Base-by-base conservation (phyloP, 2,888 invertebrate species). In the Zonitis immaculata region DNA sequence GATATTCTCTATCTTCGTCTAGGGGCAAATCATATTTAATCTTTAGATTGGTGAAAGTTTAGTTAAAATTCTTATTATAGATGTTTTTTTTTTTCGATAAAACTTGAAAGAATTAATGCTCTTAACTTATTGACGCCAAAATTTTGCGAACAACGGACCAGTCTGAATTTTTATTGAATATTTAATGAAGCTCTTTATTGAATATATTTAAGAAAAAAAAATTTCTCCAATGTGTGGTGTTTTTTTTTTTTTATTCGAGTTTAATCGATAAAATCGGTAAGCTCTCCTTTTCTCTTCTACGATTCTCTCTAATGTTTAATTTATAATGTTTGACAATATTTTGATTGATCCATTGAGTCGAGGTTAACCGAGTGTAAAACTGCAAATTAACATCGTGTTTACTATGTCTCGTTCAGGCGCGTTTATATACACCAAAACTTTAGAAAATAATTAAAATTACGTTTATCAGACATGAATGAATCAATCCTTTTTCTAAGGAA, bases 271-370 rank as follows among this genome's bases (percentile, higher is more conserved):
- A 30, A 11, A 39, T 42, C 46, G 39, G 52, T 44, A 46, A 49
- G 44, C 52, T 39, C 7, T 26, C 26, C 6, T 1, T 26, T 8
- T 26, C 26, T 26, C 26, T 26, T 6, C n/a, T n/a, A n/a, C n/a
- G n/a, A n/a, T 26, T 8, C 26, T 39, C n/a, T 7, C 27, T 60
- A 57, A 66, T 66, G 65, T 67, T 66, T 69, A 66, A 69, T 68
- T 68, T 68, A 68, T 68, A 60, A 65, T 62, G 58, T 65, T 67
- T 63, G 66, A 63, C 61, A 65, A 65, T 63, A 63, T 65, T 66
- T 64, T 67, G 67, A 68, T 65, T 67, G 67, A 69, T 68, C 62
- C 57, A 52, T 58, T 51, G 56, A 57, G 54, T 54, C 26, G 54
- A 55, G 47, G 51, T 53, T 56, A 61, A 56, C 59, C 55, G 49